Evolutionary conservation across 2,888 invertebrate species (phyloP).

Genomic region (Caenorhabditis sp.): DNA sequence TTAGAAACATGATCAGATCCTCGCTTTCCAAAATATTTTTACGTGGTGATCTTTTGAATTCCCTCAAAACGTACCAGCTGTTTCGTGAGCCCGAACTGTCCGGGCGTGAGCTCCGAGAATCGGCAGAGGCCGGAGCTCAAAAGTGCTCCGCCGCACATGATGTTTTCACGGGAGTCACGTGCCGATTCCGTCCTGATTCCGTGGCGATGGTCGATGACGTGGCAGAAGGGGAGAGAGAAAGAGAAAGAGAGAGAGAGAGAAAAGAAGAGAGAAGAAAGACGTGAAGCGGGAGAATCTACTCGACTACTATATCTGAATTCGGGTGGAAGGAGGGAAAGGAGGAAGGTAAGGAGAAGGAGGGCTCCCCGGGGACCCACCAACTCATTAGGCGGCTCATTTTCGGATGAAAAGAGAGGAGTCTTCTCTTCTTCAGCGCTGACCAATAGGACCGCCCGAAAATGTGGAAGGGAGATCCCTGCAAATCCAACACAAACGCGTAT

Average conservation of each 20-base stretch:
- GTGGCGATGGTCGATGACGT: conserved; percentile 28
- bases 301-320: conserved; percentile 51
- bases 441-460: neutral
- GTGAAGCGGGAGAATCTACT: conserved; percentile 22
- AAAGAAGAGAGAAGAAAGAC: conserved; percentile 18
- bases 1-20: no score
- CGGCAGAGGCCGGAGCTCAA: conserved; percentile 70
- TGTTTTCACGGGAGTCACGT: conserved; percentile 39
- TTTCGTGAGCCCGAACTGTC: conserved; percentile 78
- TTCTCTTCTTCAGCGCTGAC: conserved; percentile 11
- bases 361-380: conserved; percentile 52
- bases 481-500: conserved; percentile 7
- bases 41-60: no score
- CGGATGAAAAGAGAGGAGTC: conserved; percentile 47
- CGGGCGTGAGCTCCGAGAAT: conserved; percentile 76
- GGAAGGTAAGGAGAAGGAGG: conserved; percentile 21
- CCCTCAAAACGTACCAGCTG: conserved; percentile 68
- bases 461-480: neutral
- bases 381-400: conserved; percentile 58
- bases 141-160: conserved; percentile 59
- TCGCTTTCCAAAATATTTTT: no score
- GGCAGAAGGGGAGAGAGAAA: conserved; percentile 6
- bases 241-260: conserved; percentile 21
- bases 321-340: conserved; percentile 5
- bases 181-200: conserved; percentile 9